Conservation (phyloP, 2,888 invertebrate genomes). For the Noctua fimbriata region DNA sequence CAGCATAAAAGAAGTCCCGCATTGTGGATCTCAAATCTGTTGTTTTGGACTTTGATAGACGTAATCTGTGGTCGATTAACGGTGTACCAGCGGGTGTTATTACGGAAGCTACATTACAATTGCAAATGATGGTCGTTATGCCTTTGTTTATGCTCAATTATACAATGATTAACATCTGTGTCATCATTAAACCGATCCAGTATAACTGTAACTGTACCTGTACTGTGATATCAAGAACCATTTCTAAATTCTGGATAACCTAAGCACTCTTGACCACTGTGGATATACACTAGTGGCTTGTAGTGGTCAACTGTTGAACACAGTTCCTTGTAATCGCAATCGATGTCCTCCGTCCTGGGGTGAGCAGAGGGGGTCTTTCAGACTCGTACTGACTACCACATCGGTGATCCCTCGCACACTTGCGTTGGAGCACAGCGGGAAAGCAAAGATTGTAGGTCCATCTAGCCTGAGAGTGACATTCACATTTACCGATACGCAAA, state of each 20-base stretch:
- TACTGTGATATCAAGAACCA: background rate
- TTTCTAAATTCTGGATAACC: background rate
- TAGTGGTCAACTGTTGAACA: background rate
- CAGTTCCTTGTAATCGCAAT: background rate
- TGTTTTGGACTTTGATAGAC: background rate
- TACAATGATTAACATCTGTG: constrained; percentile 34
- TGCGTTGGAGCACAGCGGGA: too few species aligned
- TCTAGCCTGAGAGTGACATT: background rate
- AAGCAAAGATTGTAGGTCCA: background rate
- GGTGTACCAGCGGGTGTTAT: background rate
- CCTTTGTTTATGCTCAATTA: constrained; percentile 37
- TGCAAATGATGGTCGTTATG: constrained; percentile 34
- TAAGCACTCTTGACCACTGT: background rate
- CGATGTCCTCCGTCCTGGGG: too few species aligned
- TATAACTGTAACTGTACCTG: constrained; percentile 2
- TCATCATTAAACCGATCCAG: background rate
- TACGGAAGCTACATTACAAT: constrained; percentile 34
- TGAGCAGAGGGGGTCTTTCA: too few species aligned
- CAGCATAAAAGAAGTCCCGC: too few species aligned
- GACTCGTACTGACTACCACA: too few species aligned
- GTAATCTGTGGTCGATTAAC: constrained; percentile 14
- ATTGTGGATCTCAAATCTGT: too few species aligned
- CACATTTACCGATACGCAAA: background rate
- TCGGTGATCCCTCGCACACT: too few species aligned
- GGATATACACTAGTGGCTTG: too few species aligned